Base-by-base conservation (phyloP, 2,113 vertebrate genomes). In the Nannospalax galili region DNA sequence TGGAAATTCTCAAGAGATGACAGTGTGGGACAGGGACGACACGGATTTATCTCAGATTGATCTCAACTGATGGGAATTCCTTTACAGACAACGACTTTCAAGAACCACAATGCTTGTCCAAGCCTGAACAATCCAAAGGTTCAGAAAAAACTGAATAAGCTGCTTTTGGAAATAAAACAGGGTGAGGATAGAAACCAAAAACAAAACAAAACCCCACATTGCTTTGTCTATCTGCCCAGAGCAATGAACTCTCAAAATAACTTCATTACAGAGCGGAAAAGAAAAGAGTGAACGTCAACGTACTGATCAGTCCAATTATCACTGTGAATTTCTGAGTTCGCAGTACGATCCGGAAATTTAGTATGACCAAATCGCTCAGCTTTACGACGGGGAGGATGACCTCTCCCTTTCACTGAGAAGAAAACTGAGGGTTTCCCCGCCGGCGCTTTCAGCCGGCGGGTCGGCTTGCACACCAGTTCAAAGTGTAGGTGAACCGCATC, bases 71-170 rank as follows among this genome's bases (percentile, higher is more conserved):
- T 95, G 94, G 35, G 35, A 86, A 42, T 79, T 95, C 84, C 91
- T 97, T 97, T 85, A 58, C 35, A 81, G 30, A 97, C 62, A 87
- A 91, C 94, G 42, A 84, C 89, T 95, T 97, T 97, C 90, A 90
- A 94, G 84, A 96, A 93, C 74, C 52, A 64, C 90, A n/a, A 52
- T 8, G 1, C 37, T 96, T 78, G 75, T 52, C 75, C 87, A 88
- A 4, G 1, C 26, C 67, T 69, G 86, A 70, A 20, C 95, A 91
- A 92, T 87, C 84, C 72, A 45, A 91, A 0, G 0, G 26, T 40
- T 93, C 12, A 16, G 19, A 84, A 91, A 88, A 89, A 77, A 84
- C 0, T 26, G 65, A 87, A 2, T 75, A 86, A 88, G 42, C 28
- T 72, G 37, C 77, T 58, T 82, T 79, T 91, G 87, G 95, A 69